A percentile compares a stretch with the other conserved stretches of the same genome.
Evolutionary conservation across 2,797 vertebrate genomes (phyloP).

Genomic region (Poeciliopsis paucimaculata): DNA sequence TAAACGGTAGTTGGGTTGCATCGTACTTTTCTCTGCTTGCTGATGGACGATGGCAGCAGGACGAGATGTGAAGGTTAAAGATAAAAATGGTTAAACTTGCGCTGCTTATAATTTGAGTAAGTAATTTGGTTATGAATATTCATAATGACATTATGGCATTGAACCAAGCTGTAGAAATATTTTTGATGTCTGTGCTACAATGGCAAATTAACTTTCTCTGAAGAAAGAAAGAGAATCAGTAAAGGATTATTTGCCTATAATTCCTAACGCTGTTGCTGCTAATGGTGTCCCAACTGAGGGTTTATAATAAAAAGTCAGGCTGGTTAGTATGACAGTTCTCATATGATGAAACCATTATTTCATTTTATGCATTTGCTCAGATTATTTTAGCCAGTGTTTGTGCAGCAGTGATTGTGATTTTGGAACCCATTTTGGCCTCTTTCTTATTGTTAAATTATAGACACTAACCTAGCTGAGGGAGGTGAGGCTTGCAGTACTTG

Average conservation of each 20-base stretch:
- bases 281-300: no score
- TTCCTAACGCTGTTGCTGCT: no score
- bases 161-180: neutral
- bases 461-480: no score
- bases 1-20: constrained; percentile 35
- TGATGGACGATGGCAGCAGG: neutral
- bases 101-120: constrained; percentile 1
- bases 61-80: neutral
- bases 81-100: neutral
- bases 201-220: neutral
- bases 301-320: neutral
- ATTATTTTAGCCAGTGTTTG: no score
- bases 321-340: neutral
- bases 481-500: no score
- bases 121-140: neutral
- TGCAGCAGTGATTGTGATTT: no score
- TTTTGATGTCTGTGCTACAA: neutral
- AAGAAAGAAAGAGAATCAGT: no score
- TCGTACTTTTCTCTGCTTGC: constrained; percentile 25
- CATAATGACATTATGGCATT: no score
- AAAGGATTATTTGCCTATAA: neutral
- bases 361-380: neutral
- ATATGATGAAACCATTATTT: neutral
- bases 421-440: no score
- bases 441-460: no score